phyloP scores from a whole-genome alignment of 2,888 invertebrate species.

The Aspidapion aeneum region DNA sequence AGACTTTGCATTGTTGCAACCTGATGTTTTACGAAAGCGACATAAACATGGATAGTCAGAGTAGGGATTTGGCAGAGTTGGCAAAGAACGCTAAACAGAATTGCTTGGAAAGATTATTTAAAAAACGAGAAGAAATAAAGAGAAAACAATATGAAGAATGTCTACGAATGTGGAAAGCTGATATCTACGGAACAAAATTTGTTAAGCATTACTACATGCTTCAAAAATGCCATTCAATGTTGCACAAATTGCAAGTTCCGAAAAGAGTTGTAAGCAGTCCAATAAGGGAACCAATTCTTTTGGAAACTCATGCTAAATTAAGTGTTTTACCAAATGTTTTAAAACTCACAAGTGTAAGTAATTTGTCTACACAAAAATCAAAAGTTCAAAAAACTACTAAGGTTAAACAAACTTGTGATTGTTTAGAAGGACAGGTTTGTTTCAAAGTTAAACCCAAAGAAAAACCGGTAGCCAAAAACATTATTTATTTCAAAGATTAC shows the following conservation, averaged over 20 bases:
- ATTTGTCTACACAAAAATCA: not conserved
- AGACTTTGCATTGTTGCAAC: constrained; percentile 27
- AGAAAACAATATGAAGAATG: constrained; percentile 13
- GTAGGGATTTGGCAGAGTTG: constrained; percentile 3
- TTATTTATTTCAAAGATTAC: not conserved
- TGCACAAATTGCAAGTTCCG: not conserved
- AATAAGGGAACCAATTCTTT: not conserved
- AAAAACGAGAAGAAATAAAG: constrained; percentile 12
- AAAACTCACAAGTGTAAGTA: not conserved
- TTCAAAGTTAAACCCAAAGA: not conserved
- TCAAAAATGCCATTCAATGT: not conserved
- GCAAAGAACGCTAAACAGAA: constrained; percentile 6
- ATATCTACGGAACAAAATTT: constrained; percentile 27
- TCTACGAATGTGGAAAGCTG: constrained; percentile 20
- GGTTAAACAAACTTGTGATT: not conserved
- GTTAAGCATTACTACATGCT: constrained; percentile 1
- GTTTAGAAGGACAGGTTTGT: not conserved
- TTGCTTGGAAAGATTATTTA: constrained; percentile 8
- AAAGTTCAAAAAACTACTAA: not conserved
- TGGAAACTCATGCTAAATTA: not conserved
- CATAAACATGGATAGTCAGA: constrained; percentile 3
- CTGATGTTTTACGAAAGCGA: constrained; percentile 21
- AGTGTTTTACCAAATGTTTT: not conserved
- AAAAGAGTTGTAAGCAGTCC: not conserved
- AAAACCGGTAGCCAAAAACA: not conserved